Percentiles rank a stretch among this genome's conserved stretches.
Conservation (phyloP, 2,113 vertebrate genomes). For the Sialia sialis region DNA sequence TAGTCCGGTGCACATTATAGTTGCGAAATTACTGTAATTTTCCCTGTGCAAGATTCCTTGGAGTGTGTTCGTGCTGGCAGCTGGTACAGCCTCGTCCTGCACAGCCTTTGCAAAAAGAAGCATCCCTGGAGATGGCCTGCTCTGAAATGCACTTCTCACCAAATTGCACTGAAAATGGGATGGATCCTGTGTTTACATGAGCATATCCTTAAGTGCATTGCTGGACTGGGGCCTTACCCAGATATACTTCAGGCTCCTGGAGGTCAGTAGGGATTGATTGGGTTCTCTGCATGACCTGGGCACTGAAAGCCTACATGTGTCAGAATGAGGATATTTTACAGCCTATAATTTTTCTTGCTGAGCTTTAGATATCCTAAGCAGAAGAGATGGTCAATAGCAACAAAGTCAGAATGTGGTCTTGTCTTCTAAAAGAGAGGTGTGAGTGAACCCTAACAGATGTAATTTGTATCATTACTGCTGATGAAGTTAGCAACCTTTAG, state of each 20-base stretch:
- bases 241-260: neutral
- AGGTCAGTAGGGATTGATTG: constrained; percentile 11
- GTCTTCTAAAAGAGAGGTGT: neutral
- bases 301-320: neutral
- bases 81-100: neutral
- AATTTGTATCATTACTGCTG: constrained; percentile 20
- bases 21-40: too few relatives aligned
- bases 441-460: neutral
- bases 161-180: neutral
- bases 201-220: constrained; percentile 27
- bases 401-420: neutral
- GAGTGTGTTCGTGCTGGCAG: neutral
- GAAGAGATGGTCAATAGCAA: neutral
- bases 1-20: too few relatives aligned
- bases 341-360: neutral
- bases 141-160: neutral
- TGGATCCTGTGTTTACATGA: neutral
- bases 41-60: neutral
- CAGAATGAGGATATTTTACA: neutral
- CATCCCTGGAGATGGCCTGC: neutral
- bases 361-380: neutral
- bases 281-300: neutral
- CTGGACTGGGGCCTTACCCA: neutral
- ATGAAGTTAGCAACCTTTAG: constrained; percentile 58
- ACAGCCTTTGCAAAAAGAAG: neutral